Conservation (phyloP, 2,888 invertebrate genomes). For the Noctua janthe region DNA sequence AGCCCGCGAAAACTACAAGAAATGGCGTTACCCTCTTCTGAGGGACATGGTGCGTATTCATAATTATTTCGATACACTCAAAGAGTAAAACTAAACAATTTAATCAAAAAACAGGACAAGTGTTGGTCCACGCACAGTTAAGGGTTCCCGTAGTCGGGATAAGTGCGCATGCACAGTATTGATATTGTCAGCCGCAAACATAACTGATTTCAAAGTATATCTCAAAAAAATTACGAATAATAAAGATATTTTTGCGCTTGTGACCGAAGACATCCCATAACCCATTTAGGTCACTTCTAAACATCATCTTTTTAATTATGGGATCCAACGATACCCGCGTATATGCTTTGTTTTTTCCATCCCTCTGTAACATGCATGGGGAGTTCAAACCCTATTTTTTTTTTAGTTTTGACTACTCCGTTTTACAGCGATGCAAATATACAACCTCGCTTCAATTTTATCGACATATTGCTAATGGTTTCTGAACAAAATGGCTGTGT, state of each 20-base stretch:
- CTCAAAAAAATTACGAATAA: not conserved
- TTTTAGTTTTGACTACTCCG: too few relatives aligned
- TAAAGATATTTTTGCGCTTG: not conserved
- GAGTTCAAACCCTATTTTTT: too few relatives aligned
- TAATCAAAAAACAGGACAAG: not conserved
- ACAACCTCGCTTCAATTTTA: too few relatives aligned
- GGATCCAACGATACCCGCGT: not conserved
- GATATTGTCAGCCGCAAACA: not conserved
- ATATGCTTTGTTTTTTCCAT: too few relatives aligned
- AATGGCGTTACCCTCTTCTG: slow-evolving; percentile 89
- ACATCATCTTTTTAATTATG: not conserved
- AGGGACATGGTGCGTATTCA: slow-evolving; percentile 84
- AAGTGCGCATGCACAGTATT: not conserved
- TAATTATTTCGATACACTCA: not conserved
- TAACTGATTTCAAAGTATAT: not conserved
- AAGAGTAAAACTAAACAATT: not conserved
- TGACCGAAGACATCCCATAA: not conserved
- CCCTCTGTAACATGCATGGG: too few relatives aligned
- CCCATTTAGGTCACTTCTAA: too few relatives aligned
- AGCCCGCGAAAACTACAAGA: slow-evolving; percentile 93
- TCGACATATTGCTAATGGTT: not conserved
- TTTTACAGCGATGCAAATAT: too few relatives aligned
- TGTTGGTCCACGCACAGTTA: not conserved
- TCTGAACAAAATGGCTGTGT: not conserved
- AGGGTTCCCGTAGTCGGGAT: not conserved